Evolutionary conservation across 2,113 vertebrate genomes (phyloP).

Genomic region (Cervus canadensis): DNA sequence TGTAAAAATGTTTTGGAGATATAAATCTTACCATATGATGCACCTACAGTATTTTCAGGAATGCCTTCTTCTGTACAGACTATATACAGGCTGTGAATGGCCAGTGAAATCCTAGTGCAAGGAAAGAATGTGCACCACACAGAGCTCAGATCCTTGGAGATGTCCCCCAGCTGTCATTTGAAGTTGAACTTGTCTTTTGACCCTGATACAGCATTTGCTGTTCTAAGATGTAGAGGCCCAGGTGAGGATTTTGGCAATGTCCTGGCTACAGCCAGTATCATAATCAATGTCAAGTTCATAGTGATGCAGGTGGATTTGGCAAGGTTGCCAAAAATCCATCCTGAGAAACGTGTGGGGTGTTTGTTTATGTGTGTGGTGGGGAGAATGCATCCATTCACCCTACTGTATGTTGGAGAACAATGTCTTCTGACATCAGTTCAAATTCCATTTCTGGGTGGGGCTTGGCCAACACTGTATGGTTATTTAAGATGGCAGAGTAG

Average conservation of each 20-base stretch:
- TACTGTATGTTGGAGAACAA: neutral
- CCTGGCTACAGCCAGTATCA: neutral
- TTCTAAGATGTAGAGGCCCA: neutral
- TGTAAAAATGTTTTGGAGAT: constrained; percentile 83
- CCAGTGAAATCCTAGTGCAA: constrained; percentile 66
- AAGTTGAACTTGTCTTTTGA: neutral
- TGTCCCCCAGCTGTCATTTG: neutral
- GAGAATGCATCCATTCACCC: neutral
- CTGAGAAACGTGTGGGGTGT: neutral
- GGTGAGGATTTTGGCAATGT: neutral
- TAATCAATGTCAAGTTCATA: neutral
- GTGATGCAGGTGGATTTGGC: neutral
- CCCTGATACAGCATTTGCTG: neutral
- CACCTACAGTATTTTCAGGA: constrained; percentile 80
- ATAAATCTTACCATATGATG: constrained; percentile 81
- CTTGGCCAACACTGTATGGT: neutral
- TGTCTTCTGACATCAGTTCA: neutral
- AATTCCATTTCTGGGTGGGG: neutral
- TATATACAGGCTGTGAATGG: constrained; percentile 75
- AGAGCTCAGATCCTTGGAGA: neutral
- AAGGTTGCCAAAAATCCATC: neutral
- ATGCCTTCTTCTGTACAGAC: constrained; percentile 79
- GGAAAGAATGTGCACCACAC: constrained; percentile 60
- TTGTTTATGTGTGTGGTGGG: neutral
- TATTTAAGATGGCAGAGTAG: neutral